phyloP scores from a whole-genome alignment of 2,888 invertebrate species.

The Antheraea yamamai region DNA sequence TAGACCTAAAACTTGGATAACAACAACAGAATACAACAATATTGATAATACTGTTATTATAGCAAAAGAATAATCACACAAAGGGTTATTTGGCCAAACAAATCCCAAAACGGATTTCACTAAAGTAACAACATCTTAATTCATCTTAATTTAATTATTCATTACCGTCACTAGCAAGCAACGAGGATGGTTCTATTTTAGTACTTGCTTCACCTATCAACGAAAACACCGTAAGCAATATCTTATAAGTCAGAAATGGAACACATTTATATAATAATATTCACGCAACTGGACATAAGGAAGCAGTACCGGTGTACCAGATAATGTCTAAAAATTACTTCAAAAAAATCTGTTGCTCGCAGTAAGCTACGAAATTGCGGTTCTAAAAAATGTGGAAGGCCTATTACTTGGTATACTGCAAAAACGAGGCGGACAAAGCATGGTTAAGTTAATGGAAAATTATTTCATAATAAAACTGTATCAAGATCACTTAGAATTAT shows the following conservation, averaged over 20 bases:
- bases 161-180: neutral
- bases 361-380: slow-evolving; percentile 25
- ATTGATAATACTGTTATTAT: neutral
- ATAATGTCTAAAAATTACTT: neutral
- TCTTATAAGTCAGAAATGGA: no score
- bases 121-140: neutral
- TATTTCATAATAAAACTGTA: neutral
- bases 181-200: neutral
- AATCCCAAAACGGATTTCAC: neutral
- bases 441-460: slow-evolving; percentile 23
- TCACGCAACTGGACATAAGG: neutral
- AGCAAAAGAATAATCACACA: neutral
- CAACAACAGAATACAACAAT: slow-evolving; percentile 23
- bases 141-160: neutral
- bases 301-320: neutral
- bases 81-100: neutral
- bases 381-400: slow-evolving; percentile 38
- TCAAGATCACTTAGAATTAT: slow-evolving; percentile 6
- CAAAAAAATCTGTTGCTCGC: neutral
- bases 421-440: slow-evolving; percentile 15
- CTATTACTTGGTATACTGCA: slow-evolving; percentile 39
- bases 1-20: slow-evolving; percentile 32
- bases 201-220: neutral
- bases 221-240: neutral
- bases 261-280: neutral